These are phyloP conservation scores for Augiades crinisus DNA, from an alignment of 2,888 invertebrate genomes.

Conservation along the genomic window DNA sequence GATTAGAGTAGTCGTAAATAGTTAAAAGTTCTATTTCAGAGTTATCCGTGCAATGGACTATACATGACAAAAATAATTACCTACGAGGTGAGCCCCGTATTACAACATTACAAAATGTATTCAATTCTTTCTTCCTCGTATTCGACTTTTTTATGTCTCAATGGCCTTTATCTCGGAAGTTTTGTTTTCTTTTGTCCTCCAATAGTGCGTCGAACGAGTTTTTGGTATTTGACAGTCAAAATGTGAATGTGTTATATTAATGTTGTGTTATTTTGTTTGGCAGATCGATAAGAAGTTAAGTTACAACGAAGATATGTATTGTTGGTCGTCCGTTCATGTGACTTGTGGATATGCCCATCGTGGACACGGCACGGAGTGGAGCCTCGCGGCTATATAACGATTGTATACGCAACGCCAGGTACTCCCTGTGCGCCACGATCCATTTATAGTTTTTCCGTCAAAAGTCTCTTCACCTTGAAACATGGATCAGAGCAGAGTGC, in stretches of 20 bases:
- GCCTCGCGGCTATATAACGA: constrained; percentile 49
- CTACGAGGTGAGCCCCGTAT: constrained; percentile 53
- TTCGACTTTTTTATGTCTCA: constrained; percentile 77
- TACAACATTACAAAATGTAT: constrained; percentile 42
- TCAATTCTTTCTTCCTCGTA: constrained; percentile 52
- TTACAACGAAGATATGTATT: constrained; percentile 67
- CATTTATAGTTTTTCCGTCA: constrained; percentile 35
- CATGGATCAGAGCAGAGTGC: constrained; percentile 73
- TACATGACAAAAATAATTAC: constrained; percentile 58
- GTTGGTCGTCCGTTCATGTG: constrained; percentile 62
- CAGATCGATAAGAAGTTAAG: constrained; percentile 76
- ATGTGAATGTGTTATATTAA: constrained; percentile 54
- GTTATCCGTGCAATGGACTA: constrained; percentile 63
- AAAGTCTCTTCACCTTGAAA: constrained; percentile 36
- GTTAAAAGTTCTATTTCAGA: constrained; percentile 48
- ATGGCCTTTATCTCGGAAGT: constrained; percentile 77
- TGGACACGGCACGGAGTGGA: constrained; percentile 57
- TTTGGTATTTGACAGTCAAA: constrained; percentile 53
- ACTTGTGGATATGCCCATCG: constrained; percentile 70
- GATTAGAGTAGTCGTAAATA: constrained; percentile 63
- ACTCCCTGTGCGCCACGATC: constrained; percentile 36
- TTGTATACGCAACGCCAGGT: constrained; percentile 36
- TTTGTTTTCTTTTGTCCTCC: constrained; percentile 80
- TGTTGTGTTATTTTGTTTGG: constrained; percentile 64
- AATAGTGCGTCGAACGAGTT: constrained; percentile 65